Conservation (phyloP, 1,140 invertebrate species). For the Brachionus plicatilis region DNA sequence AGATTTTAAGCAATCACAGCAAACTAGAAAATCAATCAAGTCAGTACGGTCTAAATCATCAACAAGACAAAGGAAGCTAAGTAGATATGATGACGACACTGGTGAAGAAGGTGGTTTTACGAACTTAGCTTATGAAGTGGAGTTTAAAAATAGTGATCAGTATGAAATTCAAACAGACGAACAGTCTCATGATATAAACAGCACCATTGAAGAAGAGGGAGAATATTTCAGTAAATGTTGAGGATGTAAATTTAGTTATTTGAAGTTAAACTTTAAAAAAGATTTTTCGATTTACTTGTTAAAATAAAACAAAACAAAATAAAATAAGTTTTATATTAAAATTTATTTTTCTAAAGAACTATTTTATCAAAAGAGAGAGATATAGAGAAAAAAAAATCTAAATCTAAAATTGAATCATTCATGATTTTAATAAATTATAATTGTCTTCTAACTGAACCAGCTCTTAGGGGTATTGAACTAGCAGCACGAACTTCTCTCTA, state of each 20-base stretch:
- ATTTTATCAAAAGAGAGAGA: not conserved
- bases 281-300: not conserved
- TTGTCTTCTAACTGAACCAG: conserved; percentile 40
- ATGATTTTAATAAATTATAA: not conserved
- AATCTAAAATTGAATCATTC: not conserved
- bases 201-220: not conserved
- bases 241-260: not conserved
- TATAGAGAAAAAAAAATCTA: not conserved
- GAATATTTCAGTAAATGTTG: conserved; percentile 36
- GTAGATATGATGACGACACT: not conserved
- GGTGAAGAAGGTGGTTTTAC: conserved; percentile 26
- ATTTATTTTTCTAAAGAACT: not conserved
- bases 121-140: conserved; percentile 35
- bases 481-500: conserved; percentile 14
- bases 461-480: not conserved
- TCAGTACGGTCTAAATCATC: not conserved
- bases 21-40: conserved; percentile 4
- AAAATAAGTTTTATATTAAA: not conserved
- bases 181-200: not conserved
- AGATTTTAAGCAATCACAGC: conserved; percentile 1
- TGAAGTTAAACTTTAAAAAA: not conserved
- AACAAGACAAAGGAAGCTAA: not conserved
- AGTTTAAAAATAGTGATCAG: conserved; percentile 33
- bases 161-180: conserved; percentile 2
- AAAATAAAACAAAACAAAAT: not conserved